phyloP scores from a whole-genome alignment of 2,797 vertebrate species.

The Enteromius unitaeniatus region DNA sequence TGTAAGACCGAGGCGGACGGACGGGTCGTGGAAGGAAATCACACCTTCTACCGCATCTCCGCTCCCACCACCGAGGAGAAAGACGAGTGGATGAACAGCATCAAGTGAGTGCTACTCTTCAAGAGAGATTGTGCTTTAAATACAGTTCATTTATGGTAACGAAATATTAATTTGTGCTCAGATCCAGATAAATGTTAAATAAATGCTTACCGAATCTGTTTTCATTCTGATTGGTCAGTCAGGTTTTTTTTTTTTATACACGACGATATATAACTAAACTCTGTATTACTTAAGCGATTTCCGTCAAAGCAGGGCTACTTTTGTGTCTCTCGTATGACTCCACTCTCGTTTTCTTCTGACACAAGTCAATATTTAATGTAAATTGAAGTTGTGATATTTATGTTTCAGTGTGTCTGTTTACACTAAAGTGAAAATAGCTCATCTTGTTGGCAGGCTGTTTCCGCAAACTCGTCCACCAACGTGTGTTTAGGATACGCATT shows the following conservation, averaged over 20 bases:
- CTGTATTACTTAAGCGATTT: background rate
- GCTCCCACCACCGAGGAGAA: conserved; percentile 92
- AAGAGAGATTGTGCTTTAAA: background rate
- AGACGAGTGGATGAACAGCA: conserved; percentile 97
- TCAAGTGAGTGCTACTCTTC: conserved; percentile 81
- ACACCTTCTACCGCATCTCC: conserved; percentile 95
- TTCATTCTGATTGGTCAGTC: too few relatives aligned
- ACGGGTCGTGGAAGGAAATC: conserved; percentile 97
- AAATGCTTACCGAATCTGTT: too few relatives aligned
- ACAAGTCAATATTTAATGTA: background rate
- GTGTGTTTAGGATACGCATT: background rate
- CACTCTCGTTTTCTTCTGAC: background rate
- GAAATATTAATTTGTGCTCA: background rate
- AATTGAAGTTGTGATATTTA: background rate
- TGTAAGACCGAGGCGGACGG: conserved; percentile 97
- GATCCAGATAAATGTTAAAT: background rate
- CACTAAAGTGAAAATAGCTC: background rate
- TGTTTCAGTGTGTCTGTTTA: background rate
- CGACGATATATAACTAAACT: background rate
- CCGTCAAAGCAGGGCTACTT: background rate
- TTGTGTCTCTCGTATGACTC: background rate
- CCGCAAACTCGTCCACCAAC: background rate
- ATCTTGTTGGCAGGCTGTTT: background rate
- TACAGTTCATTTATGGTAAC: background rate
- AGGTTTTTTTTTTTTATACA: background rate